Evolutionary conservation across 2,888 invertebrate genomes (phyloP), one percentile per base, ranked within the genome.

Genomic region (Isotomurus palustris): DNA sequence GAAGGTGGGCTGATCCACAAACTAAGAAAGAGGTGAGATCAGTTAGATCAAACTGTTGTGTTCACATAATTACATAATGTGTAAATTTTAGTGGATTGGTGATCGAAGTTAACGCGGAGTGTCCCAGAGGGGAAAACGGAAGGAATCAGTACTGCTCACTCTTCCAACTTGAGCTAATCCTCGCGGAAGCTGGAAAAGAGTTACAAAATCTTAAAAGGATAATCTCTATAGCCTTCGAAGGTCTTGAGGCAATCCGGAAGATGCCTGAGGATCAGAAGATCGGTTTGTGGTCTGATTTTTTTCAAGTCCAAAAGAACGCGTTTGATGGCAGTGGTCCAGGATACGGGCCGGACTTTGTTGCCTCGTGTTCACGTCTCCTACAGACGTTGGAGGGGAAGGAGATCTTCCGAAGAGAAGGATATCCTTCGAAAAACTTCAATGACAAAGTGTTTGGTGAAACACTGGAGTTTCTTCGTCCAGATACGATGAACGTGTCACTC

Each of bases 71-170:
- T 14, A n/a, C n/a, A 27, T 4, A 21, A 3, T 6, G 25, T 47
- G 5, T 24, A 3, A 27, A 17, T 3, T 24, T 17, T 21, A 49
- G 49, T 14, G 35, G 35, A 8, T 49, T n/a, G 17, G 35, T 49
- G 3, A 10, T 32, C 14, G 49, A 49, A 17, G 6, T 35, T 21
- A 3, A 21, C 35, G 49, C 49, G 17, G 29, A 6, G 3, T 17
- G 10, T 32, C 6, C 21, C 3, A 8, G 17, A 6, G 19, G 10
- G 35, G 49, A 49, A 28, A 6, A n/a, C 5, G 3, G 3, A 3
- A 29, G 49, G 5, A 49, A 49, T n/a, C 35, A 49, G 19, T 49
- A 35, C 22, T 17, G 29, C 17, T 21, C 49, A 6, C 28, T 49
- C 5, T 49, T 49, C 22, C 19, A 49, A 35, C 19, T 49, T 3